Evolutionary conservation across 2,888 invertebrate species (phyloP).

Genomic region (Mesoligia furuncula): DNA sequence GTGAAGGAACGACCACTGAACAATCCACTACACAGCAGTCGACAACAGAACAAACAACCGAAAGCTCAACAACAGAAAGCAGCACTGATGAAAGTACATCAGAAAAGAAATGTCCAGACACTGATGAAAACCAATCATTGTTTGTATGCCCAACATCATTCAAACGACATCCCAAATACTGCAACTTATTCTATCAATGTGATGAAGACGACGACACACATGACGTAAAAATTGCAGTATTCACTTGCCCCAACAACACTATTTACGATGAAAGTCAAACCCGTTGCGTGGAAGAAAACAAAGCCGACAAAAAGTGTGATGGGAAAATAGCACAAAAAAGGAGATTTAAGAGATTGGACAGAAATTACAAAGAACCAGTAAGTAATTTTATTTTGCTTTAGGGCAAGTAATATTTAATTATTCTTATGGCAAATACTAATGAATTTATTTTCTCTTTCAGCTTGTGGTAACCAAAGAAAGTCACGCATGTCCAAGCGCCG

Average conservation of each 20-base stretch:
- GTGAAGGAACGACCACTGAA: conserved; percentile 42
- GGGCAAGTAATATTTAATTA: not conserved
- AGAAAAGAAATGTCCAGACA: conserved; percentile 86
- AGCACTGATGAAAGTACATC: conserved; percentile 69
- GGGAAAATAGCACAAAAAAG: conserved; percentile 89
- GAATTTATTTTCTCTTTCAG: conserved; percentile 83
- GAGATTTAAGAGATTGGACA: conserved; percentile 89
- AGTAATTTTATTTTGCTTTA: conserved; percentile 66
- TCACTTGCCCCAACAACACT: conserved; percentile 94
- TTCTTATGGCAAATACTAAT: not conserved
- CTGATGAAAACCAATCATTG: conserved; percentile 93
- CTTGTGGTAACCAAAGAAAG: conserved; percentile 90
- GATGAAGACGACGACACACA: conserved; percentile 91
- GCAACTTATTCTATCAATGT: conserved; percentile 96
- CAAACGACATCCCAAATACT: conserved; percentile 95
- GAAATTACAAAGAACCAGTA: conserved; percentile 90
- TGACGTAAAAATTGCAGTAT: conserved; percentile 93
- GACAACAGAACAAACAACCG: conserved; percentile 65
- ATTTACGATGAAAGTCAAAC: conserved; percentile 93
- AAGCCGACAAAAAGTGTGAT: conserved; percentile 90
- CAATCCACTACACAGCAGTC: conserved; percentile 62
- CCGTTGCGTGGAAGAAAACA: conserved; percentile 92
- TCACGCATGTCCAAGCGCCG: conserved; percentile 92
- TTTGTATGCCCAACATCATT: conserved; percentile 96
- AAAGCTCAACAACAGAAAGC: conserved; percentile 67